Evolutionary conservation across 2,888 invertebrate genomes (phyloP), one percentile per base, ranked within the genome.

Genomic region (Leptinotarsa tumamoca): DNA sequence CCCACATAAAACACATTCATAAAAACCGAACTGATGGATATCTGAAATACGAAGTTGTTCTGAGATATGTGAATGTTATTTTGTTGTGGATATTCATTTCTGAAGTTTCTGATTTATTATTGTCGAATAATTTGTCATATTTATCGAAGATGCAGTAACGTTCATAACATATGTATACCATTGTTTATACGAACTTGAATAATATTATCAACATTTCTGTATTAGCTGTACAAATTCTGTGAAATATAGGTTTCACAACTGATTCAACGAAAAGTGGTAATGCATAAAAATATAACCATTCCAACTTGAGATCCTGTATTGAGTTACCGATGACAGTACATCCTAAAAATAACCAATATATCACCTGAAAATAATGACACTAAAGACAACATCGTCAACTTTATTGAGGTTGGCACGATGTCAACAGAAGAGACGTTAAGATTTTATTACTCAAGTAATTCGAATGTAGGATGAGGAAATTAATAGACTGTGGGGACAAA

Each of bases 351-450:
- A 76, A 56, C 67, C 54, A 18, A 71, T 69, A 73, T 68, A 71
- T 67, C 73, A 76, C 73, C 73, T 76, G 71, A 71, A 73, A 73
- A 73, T 76, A 73, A 76, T 50, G 70, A 70, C 69, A 56, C 49
- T 43, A 21, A 52, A 71, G 72, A 73, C 61, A 71, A 71, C 70
- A 23, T 27, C 54, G 33, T 56, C 69, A 27, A 67, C 69, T 72
- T 72, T 71, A 76, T 76, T 67, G 33, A 73, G 23, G 21, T 73
- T 76, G 71, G 76, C 76, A 50, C 61, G 52, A 33, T 73, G 76
- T 71, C 76, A 76, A 73, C 73, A 50, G 50, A 70, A 43, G 51
- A 56, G 63, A 58, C 61, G 54, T 73, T 73, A 76, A 73, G 71
- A 67, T 69, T 67, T 72, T 72, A 76, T 67, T 27, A 58, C 56